These are phyloP conservation scores for Pseudomyrmex dendroicus DNA, from an alignment of 1,140 invertebrate species.

Conservation along the genomic window DNA sequence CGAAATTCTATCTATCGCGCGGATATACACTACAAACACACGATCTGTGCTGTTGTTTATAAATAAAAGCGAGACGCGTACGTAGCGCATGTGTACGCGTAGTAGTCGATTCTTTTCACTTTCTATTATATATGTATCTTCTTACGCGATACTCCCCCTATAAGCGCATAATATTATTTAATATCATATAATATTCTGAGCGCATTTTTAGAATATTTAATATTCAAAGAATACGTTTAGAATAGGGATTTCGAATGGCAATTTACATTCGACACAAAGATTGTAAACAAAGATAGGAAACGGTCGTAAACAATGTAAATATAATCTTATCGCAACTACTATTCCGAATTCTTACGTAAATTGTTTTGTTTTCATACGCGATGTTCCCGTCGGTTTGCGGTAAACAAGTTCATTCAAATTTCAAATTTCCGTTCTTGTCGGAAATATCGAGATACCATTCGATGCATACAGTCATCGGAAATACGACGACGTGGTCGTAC, in stretches of 20 bases:
- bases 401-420: background rate
- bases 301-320: background rate
- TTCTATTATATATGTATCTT: background rate
- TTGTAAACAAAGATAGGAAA: background rate
- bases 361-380: too few relatives aligned
- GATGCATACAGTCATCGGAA: background rate
- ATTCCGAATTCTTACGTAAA: background rate
- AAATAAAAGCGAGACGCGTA: background rate
- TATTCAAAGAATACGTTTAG: too few relatives aligned
- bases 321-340: background rate
- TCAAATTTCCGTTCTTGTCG: background rate
- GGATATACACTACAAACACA: background rate
- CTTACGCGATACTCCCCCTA: too few relatives aligned
- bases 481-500: background rate
- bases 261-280: background rate
- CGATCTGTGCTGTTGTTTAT: constrained; percentile 2
- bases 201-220: too few relatives aligned
- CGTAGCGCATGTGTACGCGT: background rate
- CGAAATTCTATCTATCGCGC: constrained; percentile 54
- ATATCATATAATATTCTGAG: too few relatives aligned
- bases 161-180: too few relatives aligned
- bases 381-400: background rate
- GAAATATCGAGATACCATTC: background rate
- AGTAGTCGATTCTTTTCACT: background rate
- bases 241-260: background rate